A percentile compares a stretch with the other conserved stretches of the same genome.
These are phyloP conservation scores for Paradisaea rubra DNA, from an alignment of 2,113 vertebrate species.

Conservation along the genomic window DNA sequence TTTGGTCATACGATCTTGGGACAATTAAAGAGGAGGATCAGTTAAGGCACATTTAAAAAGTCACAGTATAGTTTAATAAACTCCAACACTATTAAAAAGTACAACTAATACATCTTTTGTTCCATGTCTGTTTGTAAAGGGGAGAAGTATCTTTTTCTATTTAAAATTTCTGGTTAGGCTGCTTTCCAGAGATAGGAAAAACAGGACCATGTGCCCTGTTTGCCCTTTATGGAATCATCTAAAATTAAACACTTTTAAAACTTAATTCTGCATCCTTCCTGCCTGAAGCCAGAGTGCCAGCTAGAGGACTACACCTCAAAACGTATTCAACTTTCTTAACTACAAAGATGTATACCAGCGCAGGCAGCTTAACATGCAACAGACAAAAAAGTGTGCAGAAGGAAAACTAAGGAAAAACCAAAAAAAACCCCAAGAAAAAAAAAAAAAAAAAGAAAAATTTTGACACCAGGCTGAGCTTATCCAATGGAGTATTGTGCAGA, in stretches of 20 bases:
- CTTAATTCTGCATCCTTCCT: neutral
- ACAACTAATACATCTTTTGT: neutral
- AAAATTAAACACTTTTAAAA: neutral
- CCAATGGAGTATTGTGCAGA: neutral
- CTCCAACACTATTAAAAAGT: neutral
- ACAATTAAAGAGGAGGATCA: neutral
- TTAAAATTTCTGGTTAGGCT: neutral
- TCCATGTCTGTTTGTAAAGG: neutral
- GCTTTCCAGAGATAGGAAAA: neutral
- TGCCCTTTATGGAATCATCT: neutral
- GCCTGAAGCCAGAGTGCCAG: neutral
- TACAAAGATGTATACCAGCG: neutral
- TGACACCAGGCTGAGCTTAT: neutral
- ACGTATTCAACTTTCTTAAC: neutral
- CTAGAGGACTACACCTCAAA: neutral
- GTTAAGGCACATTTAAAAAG: neutral
- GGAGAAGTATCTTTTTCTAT: neutral
- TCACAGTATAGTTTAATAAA: neutral
- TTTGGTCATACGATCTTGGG: neutral
- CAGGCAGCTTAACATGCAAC: neutral
- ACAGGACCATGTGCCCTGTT: neutral
- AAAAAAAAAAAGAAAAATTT: neutral
- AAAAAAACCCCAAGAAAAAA: no score
- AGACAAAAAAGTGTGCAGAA: neutral
- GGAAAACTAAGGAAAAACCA: neutral